Base-by-base conservation (phyloP, 2,113 vertebrate genomes). In the Passer montanus region DNA sequence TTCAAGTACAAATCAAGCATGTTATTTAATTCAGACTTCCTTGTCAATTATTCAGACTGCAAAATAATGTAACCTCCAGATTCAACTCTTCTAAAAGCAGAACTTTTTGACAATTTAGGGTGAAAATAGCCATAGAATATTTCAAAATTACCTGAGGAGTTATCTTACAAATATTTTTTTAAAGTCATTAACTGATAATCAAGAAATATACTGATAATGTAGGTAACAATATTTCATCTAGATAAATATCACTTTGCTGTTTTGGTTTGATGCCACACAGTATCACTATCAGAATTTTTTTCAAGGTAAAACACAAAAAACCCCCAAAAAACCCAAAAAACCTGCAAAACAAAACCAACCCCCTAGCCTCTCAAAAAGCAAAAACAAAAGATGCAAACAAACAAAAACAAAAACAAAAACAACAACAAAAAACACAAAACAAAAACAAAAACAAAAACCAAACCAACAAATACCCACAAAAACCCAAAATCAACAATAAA, bases 361-460 rank as follows among this genome's bases (percentile, higher is more conserved):
- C 6, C 9, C 2, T 11, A 23, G 1, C 3, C 44, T 6, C 15
- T 9, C 8, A 17, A 20, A 44, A 55, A 23, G 4, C 31, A 30
- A 52, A 31, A 52, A 3, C 6, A 63, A 43, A 43, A 22, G 20
- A 13, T 4, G 7, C 52, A 73, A 20, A 11, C 15, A 39, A 39
- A 46, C 46, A 58, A 44, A n/a, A 10, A 66, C 14, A 11, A 39
- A 39, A 39, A 39, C 10, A 39, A 39, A 39, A 39, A 39, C 10
- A 39, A 39, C 9, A 39, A 39, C 10, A 39, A 39, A 39, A 39
- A 39, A 6, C 4, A 11, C 55, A 35, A 26, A 43, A 17, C 21
- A 41, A 41, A 14, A 41, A 13, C 8, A 46, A 31, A 60, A 31
- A 15, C 24, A 58, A 56, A 58, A 56, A n/a, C 2, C 19, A 7